Conservation (phyloP, 2,797 vertebrate species). For the Falco biarmicus region DNA sequence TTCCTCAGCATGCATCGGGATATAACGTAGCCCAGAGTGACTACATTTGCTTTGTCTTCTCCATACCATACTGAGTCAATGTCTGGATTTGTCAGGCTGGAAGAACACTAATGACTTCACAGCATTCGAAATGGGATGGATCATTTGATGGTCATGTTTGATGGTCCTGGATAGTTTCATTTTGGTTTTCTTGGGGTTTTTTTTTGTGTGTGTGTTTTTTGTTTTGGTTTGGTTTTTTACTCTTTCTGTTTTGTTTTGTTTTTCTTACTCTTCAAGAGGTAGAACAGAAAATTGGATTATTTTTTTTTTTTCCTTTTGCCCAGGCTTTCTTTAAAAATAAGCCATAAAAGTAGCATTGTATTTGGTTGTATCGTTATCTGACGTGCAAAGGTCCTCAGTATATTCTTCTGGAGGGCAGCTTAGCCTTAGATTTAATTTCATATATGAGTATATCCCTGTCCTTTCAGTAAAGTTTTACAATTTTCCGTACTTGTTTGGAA, state of each 20-base stretch:
- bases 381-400: slow-evolving; percentile 2
- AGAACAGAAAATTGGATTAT: neutral
- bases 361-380: neutral
- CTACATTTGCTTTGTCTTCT: neutral
- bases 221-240: neutral
- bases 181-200: neutral
- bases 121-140: neutral
- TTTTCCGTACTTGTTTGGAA: slow-evolving; percentile 28
- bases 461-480: slow-evolving; percentile 19
- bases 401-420: neutral
- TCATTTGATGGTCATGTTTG: slow-evolving; percentile 13
- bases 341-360: neutral
- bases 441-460: neutral
- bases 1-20: neutral
- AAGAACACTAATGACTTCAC: neutral
- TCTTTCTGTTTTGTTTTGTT: no score
- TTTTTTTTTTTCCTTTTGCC: neutral
- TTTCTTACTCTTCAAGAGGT: neutral
- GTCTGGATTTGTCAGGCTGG: neutral
- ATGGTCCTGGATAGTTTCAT: neutral
- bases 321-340: slow-evolving; percentile 15
- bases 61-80: neutral
- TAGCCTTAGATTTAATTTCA: slow-evolving; percentile 43
- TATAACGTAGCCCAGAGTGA: neutral
- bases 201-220: neutral